Evolutionary conservation across 1,140 invertebrate genomes (phyloP).

Genomic region (Aleiodes sp.): DNA sequence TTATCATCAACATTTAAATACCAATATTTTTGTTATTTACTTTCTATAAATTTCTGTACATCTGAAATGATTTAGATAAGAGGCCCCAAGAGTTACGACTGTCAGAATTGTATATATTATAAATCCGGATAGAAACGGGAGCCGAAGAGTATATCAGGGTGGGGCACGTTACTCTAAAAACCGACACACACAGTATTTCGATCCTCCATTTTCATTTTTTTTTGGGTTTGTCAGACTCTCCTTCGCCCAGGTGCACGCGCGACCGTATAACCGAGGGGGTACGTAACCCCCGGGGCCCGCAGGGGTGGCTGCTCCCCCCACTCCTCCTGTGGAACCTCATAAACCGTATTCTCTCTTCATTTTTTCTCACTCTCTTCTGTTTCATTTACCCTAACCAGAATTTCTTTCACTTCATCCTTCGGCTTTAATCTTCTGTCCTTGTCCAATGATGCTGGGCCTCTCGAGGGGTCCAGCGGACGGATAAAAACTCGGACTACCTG

Average conservation of each 20-base stretch:
- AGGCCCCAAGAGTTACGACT: not conserved
- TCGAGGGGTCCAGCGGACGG: constrained; percentile 24
- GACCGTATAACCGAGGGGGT: constrained; percentile 25
- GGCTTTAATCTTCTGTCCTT: not conserved
- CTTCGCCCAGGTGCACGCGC: constrained; percentile 52
- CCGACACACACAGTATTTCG: constrained; percentile 20
- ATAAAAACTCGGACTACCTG: constrained; percentile 40
- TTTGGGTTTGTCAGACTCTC: constrained; percentile 13
- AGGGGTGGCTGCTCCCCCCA: constrained; percentile 32
- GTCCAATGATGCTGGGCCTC: constrained; percentile 17
- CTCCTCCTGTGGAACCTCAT: constrained; percentile 25
- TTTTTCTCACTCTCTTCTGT: constrained; percentile 16
- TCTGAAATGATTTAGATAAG: not conserved
- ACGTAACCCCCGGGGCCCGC: too few species aligned
- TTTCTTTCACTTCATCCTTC: constrained; percentile 8
- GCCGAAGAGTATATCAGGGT: constrained; percentile 38
- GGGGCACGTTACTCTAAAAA: constrained; percentile 32
- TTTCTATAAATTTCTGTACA: too few species aligned
- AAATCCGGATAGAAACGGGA: constrained; percentile 14
- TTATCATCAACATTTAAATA: too few species aligned
- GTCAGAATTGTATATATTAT: not conserved
- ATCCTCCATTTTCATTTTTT: constrained; percentile 16
- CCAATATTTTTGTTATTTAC: too few species aligned
- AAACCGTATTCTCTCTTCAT: constrained; percentile 22
- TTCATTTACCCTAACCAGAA: too few species aligned